Conservation (phyloP, 1,140 invertebrate genomes). For the Solenopsis fugax region DNA sequence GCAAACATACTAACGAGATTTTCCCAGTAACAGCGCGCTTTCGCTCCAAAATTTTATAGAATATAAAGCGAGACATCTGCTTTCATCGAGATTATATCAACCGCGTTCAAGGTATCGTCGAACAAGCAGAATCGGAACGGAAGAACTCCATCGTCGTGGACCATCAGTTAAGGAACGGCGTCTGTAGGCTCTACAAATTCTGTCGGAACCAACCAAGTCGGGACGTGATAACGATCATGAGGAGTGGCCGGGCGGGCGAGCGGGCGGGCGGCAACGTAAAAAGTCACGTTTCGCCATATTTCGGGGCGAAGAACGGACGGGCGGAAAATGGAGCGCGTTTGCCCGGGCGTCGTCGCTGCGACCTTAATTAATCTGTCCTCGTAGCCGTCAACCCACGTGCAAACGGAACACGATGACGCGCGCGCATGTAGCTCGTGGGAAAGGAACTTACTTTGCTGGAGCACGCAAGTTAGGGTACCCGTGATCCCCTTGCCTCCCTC, state of each 20-base stretch:
- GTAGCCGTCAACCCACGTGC: slow-evolving; percentile 1
- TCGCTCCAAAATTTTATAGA: background rate
- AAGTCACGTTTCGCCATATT: slow-evolving; percentile 30
- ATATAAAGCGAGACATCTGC: background rate
- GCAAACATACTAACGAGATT: background rate
- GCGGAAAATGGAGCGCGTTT: slow-evolving; percentile 26
- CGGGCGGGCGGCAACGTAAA: background rate
- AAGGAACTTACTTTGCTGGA: slow-evolving; percentile 56
- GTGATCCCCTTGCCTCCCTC: background rate
- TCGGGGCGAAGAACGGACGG: background rate
- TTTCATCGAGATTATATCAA: background rate
- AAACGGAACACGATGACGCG: slow-evolving; percentile 42
- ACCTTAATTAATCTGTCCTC: slow-evolving; percentile 69
- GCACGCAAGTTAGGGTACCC: slow-evolving; percentile 23
- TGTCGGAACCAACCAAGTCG: background rate
- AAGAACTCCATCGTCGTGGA: background rate
- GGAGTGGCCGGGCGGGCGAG: too few relatives aligned
- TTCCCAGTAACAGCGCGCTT: background rate
- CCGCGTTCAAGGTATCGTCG: background rate
- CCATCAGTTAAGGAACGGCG: background rate
- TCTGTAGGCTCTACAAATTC: background rate
- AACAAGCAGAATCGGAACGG: background rate
- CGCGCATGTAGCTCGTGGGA: slow-evolving; percentile 57
- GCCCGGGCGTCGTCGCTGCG: background rate
- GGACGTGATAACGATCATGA: background rate